phyloP scores from a whole-genome alignment of 2,888 invertebrate genomes.

The Tetranychus piercei region DNA sequence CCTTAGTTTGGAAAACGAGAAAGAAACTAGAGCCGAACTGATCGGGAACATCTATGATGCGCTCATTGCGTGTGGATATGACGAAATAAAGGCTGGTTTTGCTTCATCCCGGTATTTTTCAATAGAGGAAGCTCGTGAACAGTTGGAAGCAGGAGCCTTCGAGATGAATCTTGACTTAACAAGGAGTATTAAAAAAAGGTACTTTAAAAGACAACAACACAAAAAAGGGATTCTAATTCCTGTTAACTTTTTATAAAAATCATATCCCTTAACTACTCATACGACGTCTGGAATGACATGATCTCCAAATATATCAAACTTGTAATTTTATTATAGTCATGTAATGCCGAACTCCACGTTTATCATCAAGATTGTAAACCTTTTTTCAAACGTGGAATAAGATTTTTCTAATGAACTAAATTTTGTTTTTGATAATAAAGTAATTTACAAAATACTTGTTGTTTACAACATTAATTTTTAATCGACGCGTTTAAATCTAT shows the following conservation, averaged over 20 bases:
- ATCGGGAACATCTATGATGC: conserved; percentile 4
- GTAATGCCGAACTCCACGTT: too few relatives aligned
- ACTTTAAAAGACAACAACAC: background rate
- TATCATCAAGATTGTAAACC: too few relatives aligned
- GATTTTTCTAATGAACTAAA: too few relatives aligned
- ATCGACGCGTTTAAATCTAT: too few relatives aligned
- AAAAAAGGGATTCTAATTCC: background rate
- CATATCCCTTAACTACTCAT: too few relatives aligned
- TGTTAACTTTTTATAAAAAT: background rate
- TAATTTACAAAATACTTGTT: too few relatives aligned
- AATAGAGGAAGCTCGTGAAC: background rate
- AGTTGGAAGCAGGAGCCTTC: background rate
- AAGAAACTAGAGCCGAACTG: background rate
- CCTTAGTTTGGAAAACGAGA: background rate
- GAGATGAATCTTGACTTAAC: background rate
- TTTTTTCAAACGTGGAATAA: too few relatives aligned
- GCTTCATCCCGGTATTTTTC: background rate
- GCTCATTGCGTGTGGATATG: background rate
- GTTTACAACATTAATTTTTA: too few relatives aligned
- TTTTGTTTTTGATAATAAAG: too few relatives aligned
- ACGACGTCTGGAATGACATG: too few relatives aligned
- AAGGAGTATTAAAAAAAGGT: background rate
- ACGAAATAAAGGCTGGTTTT: background rate
- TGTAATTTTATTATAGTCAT: too few relatives aligned
- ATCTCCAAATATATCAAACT: too few relatives aligned